phyloP scores from a whole-genome alignment of 2,888 invertebrate species.

The Colletes collaris region DNA sequence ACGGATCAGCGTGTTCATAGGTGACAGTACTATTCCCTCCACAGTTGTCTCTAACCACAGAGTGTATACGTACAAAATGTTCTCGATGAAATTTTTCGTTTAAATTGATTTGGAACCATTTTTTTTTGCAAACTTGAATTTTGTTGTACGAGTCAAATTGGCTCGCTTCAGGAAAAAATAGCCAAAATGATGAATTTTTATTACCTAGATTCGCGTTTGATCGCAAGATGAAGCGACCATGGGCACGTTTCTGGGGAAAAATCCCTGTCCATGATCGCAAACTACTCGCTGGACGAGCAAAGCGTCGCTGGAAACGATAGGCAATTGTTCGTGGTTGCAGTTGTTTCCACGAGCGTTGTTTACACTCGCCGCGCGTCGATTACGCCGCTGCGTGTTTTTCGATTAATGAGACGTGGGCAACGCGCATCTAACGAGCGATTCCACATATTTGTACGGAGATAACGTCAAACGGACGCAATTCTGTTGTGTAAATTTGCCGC shows the following conservation, averaged over 20 bases:
- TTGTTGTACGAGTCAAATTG: too few relatives aligned
- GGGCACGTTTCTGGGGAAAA: constrained; percentile 5
- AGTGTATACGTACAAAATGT: too few relatives aligned
- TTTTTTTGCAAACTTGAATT: too few relatives aligned
- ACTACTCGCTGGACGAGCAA: neutral
- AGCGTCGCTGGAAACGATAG: constrained; percentile 16
- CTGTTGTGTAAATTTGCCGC: constrained; percentile 44
- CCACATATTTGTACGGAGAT: constrained; percentile 44
- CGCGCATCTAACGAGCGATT: constrained; percentile 17
- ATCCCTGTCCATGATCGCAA: neutral
- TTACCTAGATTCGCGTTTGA: too few relatives aligned
- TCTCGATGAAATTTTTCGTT: too few relatives aligned
- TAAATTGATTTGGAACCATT: too few relatives aligned
- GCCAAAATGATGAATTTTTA: too few relatives aligned
- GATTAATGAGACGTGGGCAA: constrained; percentile 46
- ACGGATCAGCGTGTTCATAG: constrained; percentile 15
- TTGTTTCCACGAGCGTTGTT: constrained; percentile 37
- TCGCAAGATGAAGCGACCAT: too few relatives aligned
- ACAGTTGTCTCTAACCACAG: too few relatives aligned
- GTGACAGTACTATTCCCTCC: neutral
- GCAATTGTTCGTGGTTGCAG: neutral
- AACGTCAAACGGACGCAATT: constrained; percentile 33
- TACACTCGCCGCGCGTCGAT: constrained; percentile 38
- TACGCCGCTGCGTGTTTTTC: constrained; percentile 48
- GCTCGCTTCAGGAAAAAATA: too few relatives aligned